Evolutionary conservation across 2,888 invertebrate species (phyloP).

Genomic region (Tricholauxania praeusta): DNA sequence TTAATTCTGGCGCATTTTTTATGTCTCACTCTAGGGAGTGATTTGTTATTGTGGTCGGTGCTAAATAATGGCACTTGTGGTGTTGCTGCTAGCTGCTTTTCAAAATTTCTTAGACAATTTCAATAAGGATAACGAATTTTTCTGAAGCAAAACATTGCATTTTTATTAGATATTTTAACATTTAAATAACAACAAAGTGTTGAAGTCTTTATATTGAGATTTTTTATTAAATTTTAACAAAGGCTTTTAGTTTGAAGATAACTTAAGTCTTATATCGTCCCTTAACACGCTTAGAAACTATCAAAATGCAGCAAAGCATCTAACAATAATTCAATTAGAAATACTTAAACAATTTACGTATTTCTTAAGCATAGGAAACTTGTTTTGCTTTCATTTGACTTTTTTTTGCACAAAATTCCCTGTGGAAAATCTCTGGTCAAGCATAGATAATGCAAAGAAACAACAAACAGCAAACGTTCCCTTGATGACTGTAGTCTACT

Average conservation of each 20-base stretch:
- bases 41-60: conserved; percentile 23
- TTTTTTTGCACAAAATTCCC: too few relatives aligned
- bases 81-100: background rate
- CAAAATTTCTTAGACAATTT: too few relatives aligned
- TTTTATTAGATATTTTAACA: too few relatives aligned
- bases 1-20: background rate
- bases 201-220: too few relatives aligned
- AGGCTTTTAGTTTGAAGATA: background rate
- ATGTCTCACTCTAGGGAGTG: conserved; percentile 22
- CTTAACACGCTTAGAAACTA: background rate
- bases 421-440: conserved; percentile 7
- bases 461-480: conserved; percentile 11
- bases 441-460: conserved; percentile 28
- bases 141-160: too few relatives aligned
- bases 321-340: conserved; percentile 57
- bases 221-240: too few relatives aligned
- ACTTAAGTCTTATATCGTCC: background rate
- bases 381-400: too few relatives aligned
- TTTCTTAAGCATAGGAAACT: background rate
- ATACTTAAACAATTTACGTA: conserved; percentile 38
- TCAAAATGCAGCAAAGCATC: conserved; percentile 51
- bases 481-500: background rate
- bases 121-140: too few relatives aligned
- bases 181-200: too few relatives aligned
- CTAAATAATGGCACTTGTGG: conserved; percentile 27